Evolutionary conservation across 2,113 vertebrate species (phyloP), one percentile per base, ranked within the genome.

Genomic region (Phycodurus eques): DNA sequence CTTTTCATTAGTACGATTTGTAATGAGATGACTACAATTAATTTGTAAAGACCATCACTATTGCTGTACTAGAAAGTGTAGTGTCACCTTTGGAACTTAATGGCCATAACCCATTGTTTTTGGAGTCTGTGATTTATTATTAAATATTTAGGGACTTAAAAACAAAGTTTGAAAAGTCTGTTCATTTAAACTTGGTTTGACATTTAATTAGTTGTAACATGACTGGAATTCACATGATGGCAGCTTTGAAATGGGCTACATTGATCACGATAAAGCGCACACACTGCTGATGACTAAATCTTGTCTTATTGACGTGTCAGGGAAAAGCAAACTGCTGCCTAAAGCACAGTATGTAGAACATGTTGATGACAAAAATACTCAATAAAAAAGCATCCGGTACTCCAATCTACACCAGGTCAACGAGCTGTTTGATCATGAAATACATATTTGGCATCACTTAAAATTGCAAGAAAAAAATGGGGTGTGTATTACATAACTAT

Each of bases 1-100:
- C 51, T 44, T 0, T 70, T 82, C 78, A 78, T 87, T 78, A 76
- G 57, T 73, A 81, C 79, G 76, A 78, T 81, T 53, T 78, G 54
- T 42, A 60, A 39, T 67, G 76, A 67, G 72, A 70, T 57, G 57
- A 53, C 61, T 2, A 8, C 10, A 27, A 71, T 60, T 70, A 33
- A 31, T 71, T 79, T 79, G 61, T 72, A 53, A 63, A 68, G 62
- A 82, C 51, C 57, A 70, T 67, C 68, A 44, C 35, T 66, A 71
- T 74, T 59, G 19, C 61, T 17, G 59, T 42, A 11, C 35, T 19
- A 19, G 8, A 19, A 8, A 42, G 10, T 22, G n/a, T 20, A 20
- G 33, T 5, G 35, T 63, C 10, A 27, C 22, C 9, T 51, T 15
- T 27, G 22, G 11, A 27, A 11, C 5, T 22, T 22, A 9, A 57